Conservation (phyloP, 1,140 invertebrate species). For the Trinorchestia longiramus region DNA sequence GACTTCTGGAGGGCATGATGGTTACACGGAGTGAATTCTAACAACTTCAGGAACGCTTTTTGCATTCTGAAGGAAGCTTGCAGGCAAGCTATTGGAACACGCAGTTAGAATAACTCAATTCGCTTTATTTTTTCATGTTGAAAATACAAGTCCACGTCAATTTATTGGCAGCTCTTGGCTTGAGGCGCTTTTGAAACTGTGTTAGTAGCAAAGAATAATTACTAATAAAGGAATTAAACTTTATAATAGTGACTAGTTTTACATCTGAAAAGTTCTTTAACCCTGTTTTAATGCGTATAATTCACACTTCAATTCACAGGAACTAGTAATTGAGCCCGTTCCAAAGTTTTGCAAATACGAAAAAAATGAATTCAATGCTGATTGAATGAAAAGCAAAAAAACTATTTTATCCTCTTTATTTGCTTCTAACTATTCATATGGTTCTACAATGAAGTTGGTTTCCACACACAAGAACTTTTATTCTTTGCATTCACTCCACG, state of each 20-base stretch:
- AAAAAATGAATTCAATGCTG: too few species aligned
- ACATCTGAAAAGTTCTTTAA: neutral
- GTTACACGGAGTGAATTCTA: neutral
- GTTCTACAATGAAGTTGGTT: too few species aligned
- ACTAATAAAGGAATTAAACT: neutral
- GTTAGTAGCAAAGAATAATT: neutral
- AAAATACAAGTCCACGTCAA: neutral
- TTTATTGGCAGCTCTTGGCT: neutral
- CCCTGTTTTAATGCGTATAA: neutral
- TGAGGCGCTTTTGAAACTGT: neutral
- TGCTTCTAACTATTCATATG: too few species aligned
- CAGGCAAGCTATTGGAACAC: neutral
- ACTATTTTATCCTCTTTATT: too few species aligned
- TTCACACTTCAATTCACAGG: neutral
- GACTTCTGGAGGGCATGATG: neutral
- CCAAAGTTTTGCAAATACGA: too few species aligned
- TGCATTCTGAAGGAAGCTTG: neutral
- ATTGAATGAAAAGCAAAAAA: too few species aligned
- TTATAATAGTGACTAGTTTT: neutral
- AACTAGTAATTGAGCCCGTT: too few species aligned
- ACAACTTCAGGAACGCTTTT: neutral
- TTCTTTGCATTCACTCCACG: too few species aligned
- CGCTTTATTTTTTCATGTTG: neutral
- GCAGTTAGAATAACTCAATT: neutral
- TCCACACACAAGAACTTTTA: too few species aligned